phyloP scores from a whole-genome alignment of 2,113 vertebrate species.

The Oryzias celebensis region DNA sequence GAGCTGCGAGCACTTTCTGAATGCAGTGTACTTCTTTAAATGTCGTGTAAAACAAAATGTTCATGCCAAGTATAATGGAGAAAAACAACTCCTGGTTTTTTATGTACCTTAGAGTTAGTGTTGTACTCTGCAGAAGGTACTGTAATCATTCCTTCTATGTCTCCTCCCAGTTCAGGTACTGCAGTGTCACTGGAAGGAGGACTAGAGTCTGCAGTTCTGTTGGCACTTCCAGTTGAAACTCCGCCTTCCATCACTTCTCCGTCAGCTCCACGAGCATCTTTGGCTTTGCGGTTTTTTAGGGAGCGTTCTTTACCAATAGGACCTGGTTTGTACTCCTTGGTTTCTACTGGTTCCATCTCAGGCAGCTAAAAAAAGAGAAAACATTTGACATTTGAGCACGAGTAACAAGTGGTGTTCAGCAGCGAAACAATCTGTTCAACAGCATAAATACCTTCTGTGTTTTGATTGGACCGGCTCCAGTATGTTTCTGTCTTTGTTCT shows the following conservation, averaged over 20 bases:
- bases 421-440: neutral
- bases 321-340: conserved; percentile 96
- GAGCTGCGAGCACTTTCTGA: too few species aligned
- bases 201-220: conserved; percentile 83
- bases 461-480: conserved; percentile 94
- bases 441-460: conserved; percentile 86
- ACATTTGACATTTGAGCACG: neutral
- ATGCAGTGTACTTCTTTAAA: too few species aligned
- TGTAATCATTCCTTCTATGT: conserved; percentile 94
- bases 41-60: too few species aligned
- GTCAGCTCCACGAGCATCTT: conserved; percentile 89
- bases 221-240: conserved; percentile 65
- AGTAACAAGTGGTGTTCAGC: neutral
- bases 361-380: conserved; percentile 79
- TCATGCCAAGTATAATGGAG: too few species aligned
- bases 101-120: conserved; percentile 85
- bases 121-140: conserved; percentile 88
- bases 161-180: conserved; percentile 85
- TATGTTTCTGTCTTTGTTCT: conserved; percentile 95
- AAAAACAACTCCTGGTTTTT: too few species aligned
- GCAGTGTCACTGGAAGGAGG: conserved; percentile 83
- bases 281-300: conserved; percentile 95
- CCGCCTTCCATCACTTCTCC: conserved; percentile 86
- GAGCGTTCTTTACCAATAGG: conserved; percentile 98
- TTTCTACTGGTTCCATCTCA: conserved; percentile 90